Conservation (phyloP, 2,113 vertebrate species). For the Mugil cephalus region DNA sequence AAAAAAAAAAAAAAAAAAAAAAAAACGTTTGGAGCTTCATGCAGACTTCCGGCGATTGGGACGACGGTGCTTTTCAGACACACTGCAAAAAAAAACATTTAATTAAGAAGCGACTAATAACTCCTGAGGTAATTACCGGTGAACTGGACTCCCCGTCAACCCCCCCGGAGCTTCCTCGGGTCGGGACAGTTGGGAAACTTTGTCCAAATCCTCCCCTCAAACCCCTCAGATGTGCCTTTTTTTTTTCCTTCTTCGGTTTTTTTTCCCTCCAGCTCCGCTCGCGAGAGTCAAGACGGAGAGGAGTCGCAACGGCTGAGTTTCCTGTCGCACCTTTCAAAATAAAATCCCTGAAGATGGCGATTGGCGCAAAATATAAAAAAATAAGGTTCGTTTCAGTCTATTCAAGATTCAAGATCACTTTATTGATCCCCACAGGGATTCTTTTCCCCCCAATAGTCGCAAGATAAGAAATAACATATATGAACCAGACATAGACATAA, state of each 20-base stretch:
- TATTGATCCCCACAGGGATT: too few species aligned
- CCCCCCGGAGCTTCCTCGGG: slow-evolving; percentile 78
- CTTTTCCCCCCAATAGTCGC: too few species aligned
- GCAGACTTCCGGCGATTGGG: slow-evolving; percentile 87
- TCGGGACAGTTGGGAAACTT: slow-evolving; percentile 85
- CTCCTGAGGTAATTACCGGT: slow-evolving; percentile 81
- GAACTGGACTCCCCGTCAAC: slow-evolving; percentile 74
- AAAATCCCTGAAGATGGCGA: slow-evolving; percentile 4
- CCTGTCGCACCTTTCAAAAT: slow-evolving; percentile 55
- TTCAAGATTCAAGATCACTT: too few species aligned
- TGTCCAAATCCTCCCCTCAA: slow-evolving; percentile 83
- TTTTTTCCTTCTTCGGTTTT: slow-evolving; percentile 70
- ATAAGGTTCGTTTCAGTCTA: too few species aligned
- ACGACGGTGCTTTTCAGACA: slow-evolving; percentile 77
- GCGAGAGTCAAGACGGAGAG: slow-evolving; percentile 13
- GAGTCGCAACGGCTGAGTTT: neutral
- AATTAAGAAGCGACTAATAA: slow-evolving; percentile 72
- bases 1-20: slow-evolving; percentile 59
- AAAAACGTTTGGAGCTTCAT: slow-evolving; percentile 82
- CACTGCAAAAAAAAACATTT: slow-evolving; percentile 71
- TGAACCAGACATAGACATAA: too few species aligned
- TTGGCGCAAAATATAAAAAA: too few species aligned
- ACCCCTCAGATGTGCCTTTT: slow-evolving; percentile 78
- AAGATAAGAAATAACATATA: too few species aligned
- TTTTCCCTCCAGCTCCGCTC: slow-evolving; percentile 61